phyloP scores from a whole-genome alignment of 2,888 invertebrate species.

The Lithodes maja region DNA sequence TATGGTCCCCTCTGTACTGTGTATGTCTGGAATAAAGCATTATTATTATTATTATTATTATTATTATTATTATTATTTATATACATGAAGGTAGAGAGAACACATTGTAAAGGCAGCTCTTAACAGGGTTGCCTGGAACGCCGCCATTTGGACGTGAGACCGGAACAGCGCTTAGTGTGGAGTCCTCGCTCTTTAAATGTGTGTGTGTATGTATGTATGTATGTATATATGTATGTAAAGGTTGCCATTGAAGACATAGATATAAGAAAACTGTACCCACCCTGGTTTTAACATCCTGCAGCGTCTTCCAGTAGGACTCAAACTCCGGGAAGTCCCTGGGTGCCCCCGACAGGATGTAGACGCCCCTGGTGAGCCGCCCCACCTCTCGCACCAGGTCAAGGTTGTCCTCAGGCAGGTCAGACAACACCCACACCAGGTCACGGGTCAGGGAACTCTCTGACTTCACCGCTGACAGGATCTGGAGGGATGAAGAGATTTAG shows the following conservation, averaged over 20 bases:
- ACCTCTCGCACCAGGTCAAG: constrained; percentile 45
- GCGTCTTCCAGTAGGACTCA: constrained; percentile 52
- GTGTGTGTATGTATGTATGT: too few relatives aligned
- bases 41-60: too few relatives aligned
- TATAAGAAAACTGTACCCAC: constrained; percentile 5
- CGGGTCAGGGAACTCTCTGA: constrained; percentile 52
- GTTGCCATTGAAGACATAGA: too few relatives aligned
- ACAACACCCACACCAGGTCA: constrained; percentile 38
- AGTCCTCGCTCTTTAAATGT: not conserved
- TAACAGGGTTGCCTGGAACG: too few relatives aligned
- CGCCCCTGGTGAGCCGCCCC: constrained; percentile 28
- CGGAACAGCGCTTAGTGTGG: too few relatives aligned
- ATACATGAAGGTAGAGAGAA: too few relatives aligned
- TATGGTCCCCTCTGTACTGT: too few relatives aligned
- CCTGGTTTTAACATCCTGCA: constrained; percentile 54
- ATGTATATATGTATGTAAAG: too few relatives aligned
- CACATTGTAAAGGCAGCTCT: too few relatives aligned
- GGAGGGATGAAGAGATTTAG: not conserved
- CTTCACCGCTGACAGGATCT: constrained; percentile 40
- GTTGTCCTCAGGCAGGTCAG: constrained; percentile 53
- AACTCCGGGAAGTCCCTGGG: constrained; percentile 37
- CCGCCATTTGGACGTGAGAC: too few relatives aligned
- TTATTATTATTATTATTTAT: too few relatives aligned
- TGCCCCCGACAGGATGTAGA: constrained; percentile 28
- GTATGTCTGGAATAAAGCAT: too few relatives aligned